phyloP scores from a whole-genome alignment of 2,888 invertebrate species.

The Bombylius discolor region DNA sequence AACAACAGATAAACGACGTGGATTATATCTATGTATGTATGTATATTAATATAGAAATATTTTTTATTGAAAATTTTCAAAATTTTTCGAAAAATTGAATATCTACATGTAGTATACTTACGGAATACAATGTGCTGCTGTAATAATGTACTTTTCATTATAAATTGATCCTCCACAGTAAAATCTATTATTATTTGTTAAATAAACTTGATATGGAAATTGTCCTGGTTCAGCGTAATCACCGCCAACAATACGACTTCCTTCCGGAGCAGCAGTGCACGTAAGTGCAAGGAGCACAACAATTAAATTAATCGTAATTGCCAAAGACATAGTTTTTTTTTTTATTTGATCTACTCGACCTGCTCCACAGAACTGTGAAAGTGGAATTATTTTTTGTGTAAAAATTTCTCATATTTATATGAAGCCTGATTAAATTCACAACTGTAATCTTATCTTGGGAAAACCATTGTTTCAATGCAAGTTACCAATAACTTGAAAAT shows the following conservation, averaged over 20 bases:
- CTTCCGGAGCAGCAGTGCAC: too few relatives aligned
- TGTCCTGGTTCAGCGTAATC: conserved; percentile 24
- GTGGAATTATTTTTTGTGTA: too few relatives aligned
- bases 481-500: too few relatives aligned
- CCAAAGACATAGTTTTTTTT: too few relatives aligned
- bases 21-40: conserved; percentile 25
- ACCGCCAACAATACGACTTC: conserved; percentile 24
- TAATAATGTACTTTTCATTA: conserved; percentile 17
- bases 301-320: too few relatives aligned
- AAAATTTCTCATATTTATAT: too few relatives aligned
- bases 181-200: conserved; percentile 23
- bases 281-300: too few relatives aligned
- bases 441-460: too few relatives aligned
- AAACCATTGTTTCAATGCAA: too few relatives aligned
- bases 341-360: too few relatives aligned
- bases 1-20: conserved; percentile 22
- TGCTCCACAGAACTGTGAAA: too few relatives aligned
- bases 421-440: too few relatives aligned
- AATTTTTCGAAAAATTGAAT: not conserved
- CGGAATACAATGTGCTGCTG: conserved; percentile 22
- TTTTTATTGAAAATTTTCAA: not conserved
- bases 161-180: conserved; percentile 24
- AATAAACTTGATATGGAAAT: conserved; percentile 30
- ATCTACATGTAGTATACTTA: conserved; percentile 17
- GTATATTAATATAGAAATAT: not conserved